Percentiles rank a stretch among this genome's conserved stretches.
phyloP scores from a whole-genome alignment of 2,113 vertebrate genomes.

The Echinops telfairi region DNA sequence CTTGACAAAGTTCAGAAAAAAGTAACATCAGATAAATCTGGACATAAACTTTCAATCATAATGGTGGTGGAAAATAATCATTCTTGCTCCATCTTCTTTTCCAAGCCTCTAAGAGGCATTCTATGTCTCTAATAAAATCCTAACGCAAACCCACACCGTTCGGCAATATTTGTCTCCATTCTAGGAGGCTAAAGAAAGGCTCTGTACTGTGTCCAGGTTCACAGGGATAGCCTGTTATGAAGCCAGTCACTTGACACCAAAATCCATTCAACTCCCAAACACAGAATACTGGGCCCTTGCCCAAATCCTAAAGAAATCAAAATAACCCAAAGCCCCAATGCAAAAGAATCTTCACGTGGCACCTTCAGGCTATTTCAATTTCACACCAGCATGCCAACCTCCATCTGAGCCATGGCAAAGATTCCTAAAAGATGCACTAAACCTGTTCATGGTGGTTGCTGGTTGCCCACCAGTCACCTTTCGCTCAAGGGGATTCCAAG shows the following conservation, averaged over 20 bases:
- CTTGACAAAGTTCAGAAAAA: background rate
- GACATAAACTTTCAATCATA: background rate
- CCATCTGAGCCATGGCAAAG: background rate
- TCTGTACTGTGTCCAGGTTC: background rate
- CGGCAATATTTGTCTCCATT: background rate
- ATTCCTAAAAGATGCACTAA: conserved; percentile 21
- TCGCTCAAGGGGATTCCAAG: background rate
- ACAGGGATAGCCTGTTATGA: background rate
- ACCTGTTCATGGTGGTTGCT: background rate
- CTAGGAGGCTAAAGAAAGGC: background rate
- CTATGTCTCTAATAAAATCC: background rate
- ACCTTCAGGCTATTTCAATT: background rate
- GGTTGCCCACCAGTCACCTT: background rate
- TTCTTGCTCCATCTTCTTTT: background rate
- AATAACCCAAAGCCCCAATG: conserved; percentile 38
- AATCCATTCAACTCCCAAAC: conserved; percentile 27
- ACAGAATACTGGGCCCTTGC: background rate
- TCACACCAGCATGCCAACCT: conserved; percentile 46
- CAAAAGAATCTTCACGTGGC: conserved; percentile 22
- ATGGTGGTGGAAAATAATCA: background rate
- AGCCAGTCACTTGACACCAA: background rate
- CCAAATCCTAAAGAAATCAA: conserved; percentile 42
- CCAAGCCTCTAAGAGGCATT: background rate
- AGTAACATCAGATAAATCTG: background rate
- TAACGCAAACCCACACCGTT: background rate